Percentiles rank a stretch among this genome's conserved stretches.
Evolutionary conservation across 2,797 vertebrate species (phyloP).

Genomic region (Dendrocincla tyrannina): DNA sequence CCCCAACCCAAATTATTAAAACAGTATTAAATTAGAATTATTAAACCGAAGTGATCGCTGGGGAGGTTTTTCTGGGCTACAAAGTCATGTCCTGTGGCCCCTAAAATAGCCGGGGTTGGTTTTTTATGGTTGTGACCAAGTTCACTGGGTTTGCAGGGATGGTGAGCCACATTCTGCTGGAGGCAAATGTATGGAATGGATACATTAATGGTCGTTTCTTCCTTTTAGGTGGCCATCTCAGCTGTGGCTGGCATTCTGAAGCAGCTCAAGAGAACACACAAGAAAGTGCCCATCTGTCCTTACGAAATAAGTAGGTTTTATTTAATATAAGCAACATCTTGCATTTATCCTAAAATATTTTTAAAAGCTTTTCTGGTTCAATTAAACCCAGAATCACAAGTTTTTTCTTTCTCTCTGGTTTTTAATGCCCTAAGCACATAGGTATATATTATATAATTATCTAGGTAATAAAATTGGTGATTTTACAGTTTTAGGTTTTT

Average conservation of each 20-base stretch:
- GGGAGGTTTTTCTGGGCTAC: not conserved
- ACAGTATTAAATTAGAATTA: not conserved
- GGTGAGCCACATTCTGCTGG: not conserved
- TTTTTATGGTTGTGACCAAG: not conserved
- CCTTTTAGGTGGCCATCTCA: constrained; percentile 91
- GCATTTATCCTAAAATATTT: not conserved
- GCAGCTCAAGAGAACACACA: constrained; percentile 91
- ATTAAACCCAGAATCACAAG: not conserved
- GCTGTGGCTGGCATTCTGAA: constrained; percentile 95
- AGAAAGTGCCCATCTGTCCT: constrained; percentile 88
- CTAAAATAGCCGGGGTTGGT: not conserved
- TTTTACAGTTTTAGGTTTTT: not conserved
- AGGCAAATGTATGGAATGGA: not conserved
- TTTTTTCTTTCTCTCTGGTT: not conserved
- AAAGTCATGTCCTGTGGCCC: not conserved
- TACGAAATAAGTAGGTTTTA: constrained; percentile 85
- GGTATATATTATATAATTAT: not conserved
- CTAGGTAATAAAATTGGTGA: not conserved
- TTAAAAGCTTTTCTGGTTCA: not conserved
- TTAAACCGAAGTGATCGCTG: not conserved
- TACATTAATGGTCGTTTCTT: not conserved
- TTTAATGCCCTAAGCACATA: not conserved
- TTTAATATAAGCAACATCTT: not conserved
- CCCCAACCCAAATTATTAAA: not conserved
- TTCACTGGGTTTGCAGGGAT: not conserved